Evolutionary conservation across 64 coral and sea anemone species (phyloP).

Genomic region (Astreopora myriophthalma): DNA sequence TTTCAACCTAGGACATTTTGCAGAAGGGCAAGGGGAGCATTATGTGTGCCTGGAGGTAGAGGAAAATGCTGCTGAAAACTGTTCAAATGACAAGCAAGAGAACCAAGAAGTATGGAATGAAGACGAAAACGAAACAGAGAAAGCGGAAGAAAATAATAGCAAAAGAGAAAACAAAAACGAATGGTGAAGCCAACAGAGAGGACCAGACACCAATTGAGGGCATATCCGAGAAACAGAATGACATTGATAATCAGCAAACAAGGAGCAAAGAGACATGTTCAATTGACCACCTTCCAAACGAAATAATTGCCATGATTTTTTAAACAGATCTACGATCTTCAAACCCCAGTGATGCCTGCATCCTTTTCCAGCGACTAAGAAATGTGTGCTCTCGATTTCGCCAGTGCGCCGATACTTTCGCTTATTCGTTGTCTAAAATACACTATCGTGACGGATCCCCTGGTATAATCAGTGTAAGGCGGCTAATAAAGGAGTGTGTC

Average conservation of each 20-base stretch:
- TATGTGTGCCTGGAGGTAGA: conserved; percentile 42
- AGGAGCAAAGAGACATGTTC: background rate
- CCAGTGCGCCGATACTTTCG: conserved; percentile 41
- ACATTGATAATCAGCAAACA: conserved; percentile 30
- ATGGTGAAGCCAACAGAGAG: conserved; percentile 43
- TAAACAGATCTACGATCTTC: conserved; percentile 67
- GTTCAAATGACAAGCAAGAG: conserved; percentile 59
- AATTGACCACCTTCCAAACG: conserved; percentile 40
- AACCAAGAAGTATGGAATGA: conserved; percentile 47
- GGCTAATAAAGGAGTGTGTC: conserved; percentile 22
- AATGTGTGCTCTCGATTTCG: conserved; percentile 64
- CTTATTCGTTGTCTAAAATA: conserved; percentile 8
- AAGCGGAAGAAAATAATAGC: conserved; percentile 41
- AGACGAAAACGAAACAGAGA: conserved; percentile 38
- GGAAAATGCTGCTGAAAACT: conserved; percentile 54
- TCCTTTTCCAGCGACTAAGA: conserved; percentile 47
- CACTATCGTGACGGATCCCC: background rate
- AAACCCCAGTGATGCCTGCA: conserved; percentile 50
- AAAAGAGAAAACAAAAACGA: conserved; percentile 50
- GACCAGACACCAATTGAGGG: conserved; percentile 51
- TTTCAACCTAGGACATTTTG: background rate
- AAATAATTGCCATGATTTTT: conserved; percentile 68
- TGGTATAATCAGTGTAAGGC: background rate
- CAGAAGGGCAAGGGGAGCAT: conserved; percentile 52
- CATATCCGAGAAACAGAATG: conserved; percentile 43